phyloP scores from a whole-genome alignment of 2,888 invertebrate genomes.

The Cyclophora punctaria region DNA sequence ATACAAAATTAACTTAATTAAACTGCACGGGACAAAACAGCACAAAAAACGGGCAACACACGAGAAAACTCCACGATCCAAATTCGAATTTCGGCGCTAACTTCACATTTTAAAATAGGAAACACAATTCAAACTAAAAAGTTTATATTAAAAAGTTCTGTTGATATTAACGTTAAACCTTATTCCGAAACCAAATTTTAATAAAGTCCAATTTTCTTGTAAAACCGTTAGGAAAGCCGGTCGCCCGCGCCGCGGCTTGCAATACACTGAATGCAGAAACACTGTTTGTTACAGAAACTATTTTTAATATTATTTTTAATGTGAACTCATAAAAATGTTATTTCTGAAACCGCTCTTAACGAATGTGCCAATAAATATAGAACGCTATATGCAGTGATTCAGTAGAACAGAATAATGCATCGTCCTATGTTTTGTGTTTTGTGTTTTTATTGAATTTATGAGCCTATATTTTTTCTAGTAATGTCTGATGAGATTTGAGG shows the following conservation, averaged over 20 bases:
- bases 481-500: no score
- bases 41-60: background rate
- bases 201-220: constrained; percentile 10
- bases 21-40: background rate
- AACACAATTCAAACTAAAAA: background rate
- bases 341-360: constrained; percentile 5
- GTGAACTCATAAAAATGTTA: constrained; percentile 10
- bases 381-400: no score
- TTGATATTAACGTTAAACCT: no score
- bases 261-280: constrained; percentile 40
- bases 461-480: no score
- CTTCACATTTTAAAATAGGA: constrained; percentile 2
- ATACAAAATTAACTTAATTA: no score
- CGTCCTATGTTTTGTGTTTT: no score
- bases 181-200: constrained; percentile 18
- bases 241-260: constrained; percentile 35
- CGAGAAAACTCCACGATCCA: background rate
- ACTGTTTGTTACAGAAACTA: constrained; percentile 36
- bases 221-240: constrained; percentile 18
- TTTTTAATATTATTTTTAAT: constrained; percentile 36
- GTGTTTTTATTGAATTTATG: no score
- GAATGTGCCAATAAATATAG: background rate
- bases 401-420: no score
- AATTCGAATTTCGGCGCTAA: background rate
- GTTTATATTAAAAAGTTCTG: no score